Base-by-base conservation (phyloP, 2,113 vertebrate genomes). In the Pholis gunnellus region DNA sequence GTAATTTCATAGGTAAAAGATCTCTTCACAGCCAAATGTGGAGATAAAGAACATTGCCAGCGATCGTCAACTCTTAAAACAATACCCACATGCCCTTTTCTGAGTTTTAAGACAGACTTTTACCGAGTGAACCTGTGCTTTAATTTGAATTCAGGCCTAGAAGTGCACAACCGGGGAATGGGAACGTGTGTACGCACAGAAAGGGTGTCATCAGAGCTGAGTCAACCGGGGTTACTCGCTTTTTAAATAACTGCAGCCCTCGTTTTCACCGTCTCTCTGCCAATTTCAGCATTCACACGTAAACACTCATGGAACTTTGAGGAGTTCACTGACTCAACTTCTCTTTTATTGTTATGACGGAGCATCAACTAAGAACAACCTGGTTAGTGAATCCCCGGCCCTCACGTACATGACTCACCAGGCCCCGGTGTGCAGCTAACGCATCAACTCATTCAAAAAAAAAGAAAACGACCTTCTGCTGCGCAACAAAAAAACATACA, bases 241-340 rank as follows among this genome's bases (percentile, higher is more conserved):
- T 87, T 88, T 73, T 10, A 67, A 81, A 31, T 4, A 84, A 54
- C 65, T 66, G 9, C 73, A 82, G 67, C 38, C 74, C 68, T 78
- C 40, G 67, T 75, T 81, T 82, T 78, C 57, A 67, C 29, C 8
- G 29, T 64, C 34, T 70, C 67, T 68, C 46, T 65, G 52, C 70
- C 70, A 22, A 71, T 76, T 87, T 75, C 59, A 70, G 44, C 66
- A 86, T 54, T 56, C 75, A 44, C 79, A 59, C 64, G 64, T 83
- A 65, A 89, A 79, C 85, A 80, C 52, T 87, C 74, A 46, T 91
- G 42, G 87, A 89, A 89, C 81, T 91, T 89, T 86, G 59, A 86
- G 72, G 46, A 85, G 85, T 86, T 79, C 48, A 72, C 87, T 67
- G 79, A 84, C 87, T 88, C 69, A 86, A 81, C 84, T 87, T 79